Conservation (phyloP, 2,888 invertebrate genomes). For the Pomacea canaliculata region DNA sequence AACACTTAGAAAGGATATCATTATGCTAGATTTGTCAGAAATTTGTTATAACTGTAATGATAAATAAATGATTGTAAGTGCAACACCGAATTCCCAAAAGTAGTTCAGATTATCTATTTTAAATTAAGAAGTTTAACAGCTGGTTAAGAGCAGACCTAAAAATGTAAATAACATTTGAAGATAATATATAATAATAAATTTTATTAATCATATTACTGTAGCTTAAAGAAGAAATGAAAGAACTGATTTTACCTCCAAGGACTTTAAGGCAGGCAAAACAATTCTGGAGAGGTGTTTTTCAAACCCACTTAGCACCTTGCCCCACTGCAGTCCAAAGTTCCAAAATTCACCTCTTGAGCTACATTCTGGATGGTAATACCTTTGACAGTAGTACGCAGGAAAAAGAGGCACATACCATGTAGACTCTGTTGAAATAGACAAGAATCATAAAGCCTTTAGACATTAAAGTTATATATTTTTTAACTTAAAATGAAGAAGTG, state of each 20-base stretch:
- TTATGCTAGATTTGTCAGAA: neutral
- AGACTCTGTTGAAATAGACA: conserved; percentile 45
- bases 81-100: too few relatives aligned
- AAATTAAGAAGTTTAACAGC: too few relatives aligned
- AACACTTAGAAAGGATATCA: neutral
- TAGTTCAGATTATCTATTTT: too few relatives aligned
- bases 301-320: conserved; percentile 82
- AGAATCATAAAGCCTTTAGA: too few relatives aligned
- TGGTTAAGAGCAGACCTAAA: too few relatives aligned
- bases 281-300: conserved; percentile 90
- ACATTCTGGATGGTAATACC: conserved; percentile 64
- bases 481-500: too few relatives aligned
- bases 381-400: conserved; percentile 64
- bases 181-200: too few relatives aligned
- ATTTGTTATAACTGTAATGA: neutral
- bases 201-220: too few relatives aligned
- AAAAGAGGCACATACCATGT: conserved; percentile 66
- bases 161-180: too few relatives aligned
- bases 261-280: conserved; percentile 83
- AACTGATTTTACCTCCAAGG: conserved; percentile 59
- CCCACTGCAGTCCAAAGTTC: conserved; percentile 75
- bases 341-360: conserved; percentile 68
- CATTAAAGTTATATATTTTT: too few relatives aligned
- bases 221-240: too few relatives aligned
- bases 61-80: too few relatives aligned